A percentile compares a stretch with the other conserved stretches of the same genome.
phyloP scores from a whole-genome alignment of 2,797 vertebrate genomes.

The Salmo trutta region DNA sequence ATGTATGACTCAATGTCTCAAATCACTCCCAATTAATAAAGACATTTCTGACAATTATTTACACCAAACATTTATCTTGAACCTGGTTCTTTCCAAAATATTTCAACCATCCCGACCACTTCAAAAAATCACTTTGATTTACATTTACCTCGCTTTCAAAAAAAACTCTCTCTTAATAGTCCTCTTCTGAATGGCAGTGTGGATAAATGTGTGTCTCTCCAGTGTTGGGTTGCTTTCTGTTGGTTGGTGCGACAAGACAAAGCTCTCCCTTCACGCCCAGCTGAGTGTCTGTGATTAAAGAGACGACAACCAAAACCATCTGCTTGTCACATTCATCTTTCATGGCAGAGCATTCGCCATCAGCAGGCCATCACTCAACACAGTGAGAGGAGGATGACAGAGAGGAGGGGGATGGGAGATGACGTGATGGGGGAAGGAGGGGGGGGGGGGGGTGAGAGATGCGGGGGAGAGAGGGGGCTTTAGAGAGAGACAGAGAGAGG shows the following conservation, averaged over 20 bases:
- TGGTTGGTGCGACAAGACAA: constrained; percentile 73
- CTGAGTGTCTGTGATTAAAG: constrained; percentile 85
- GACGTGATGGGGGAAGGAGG: constrained; percentile 27
- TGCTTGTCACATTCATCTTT: constrained; percentile 87
- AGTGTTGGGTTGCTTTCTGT: constrained; percentile 73
- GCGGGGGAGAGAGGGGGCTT: constrained; percentile 18
- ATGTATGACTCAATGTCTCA: too few species aligned
- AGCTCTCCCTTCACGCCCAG: constrained; percentile 77
- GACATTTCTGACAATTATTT: too few species aligned
- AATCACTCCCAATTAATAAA: too few species aligned
- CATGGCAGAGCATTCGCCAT: constrained; percentile 77
- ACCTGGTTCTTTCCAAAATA: too few species aligned
- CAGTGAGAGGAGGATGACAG: constrained; percentile 19
- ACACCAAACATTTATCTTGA: too few species aligned
- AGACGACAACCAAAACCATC: constrained; percentile 86
- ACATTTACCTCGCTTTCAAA: background rate
- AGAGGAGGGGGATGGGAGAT: constrained; percentile 48
- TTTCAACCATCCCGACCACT: background rate
- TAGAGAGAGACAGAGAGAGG: background rate
- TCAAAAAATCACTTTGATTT: background rate
- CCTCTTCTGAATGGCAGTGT: constrained; percentile 13
- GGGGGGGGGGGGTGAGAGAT: constrained; percentile 3
- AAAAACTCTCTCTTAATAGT: background rate
- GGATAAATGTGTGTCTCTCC: constrained; percentile 79
- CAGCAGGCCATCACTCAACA: constrained; percentile 81